Evolutionary conservation across 2,113 vertebrate genomes (phyloP), one percentile per base, ranked within the genome.

Genomic region (Ceyx cyanopectus): DNA sequence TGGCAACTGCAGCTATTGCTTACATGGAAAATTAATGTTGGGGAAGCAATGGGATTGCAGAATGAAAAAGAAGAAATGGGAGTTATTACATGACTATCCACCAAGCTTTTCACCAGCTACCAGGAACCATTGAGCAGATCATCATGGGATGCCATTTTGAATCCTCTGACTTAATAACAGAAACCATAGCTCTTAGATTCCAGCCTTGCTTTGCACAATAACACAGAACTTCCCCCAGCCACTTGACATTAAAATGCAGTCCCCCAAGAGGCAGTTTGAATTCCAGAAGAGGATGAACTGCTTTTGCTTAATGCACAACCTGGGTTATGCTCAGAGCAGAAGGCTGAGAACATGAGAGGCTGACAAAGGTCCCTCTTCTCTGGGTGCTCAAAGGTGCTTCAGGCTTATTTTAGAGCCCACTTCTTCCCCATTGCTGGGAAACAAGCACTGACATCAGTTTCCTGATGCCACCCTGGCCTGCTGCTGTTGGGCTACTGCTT

Each of bases 21-120:
- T 97, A 93, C 90, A 87, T 40, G 58, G 90, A 97, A 96, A 93
- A 95, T 90, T 93, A 96, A 94, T 84, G 85, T 92, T 81, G 86
- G 63, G 88, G 84, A 93, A 90, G 91, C 86, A 82, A 81, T 7
- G 37, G 78, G 81, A 92, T 86, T 90, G 93, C 93, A 95, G 89
- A 95, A 92, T 86, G 87, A 87, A 96, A 88, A 91, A 77, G 82
- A 91, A 92, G 81, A 92, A 89, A 90, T 79, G 48, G 50, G 66
- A 92, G 58, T 89, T 96, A 94, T 58, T 84, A 45, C 48, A 68
- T n/a, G 57, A 82, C 34, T 77, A 62, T 75, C 68, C 30, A 63
- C 57, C 80, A 81, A 93, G 84, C 58, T 91, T 87, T 74, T 90
- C 75, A 82, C 84, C 70, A 87, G 63, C 89, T 92, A 93, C 81